Conservation (phyloP, 1,140 invertebrate species). For the Drosophila kepulauana region DNA sequence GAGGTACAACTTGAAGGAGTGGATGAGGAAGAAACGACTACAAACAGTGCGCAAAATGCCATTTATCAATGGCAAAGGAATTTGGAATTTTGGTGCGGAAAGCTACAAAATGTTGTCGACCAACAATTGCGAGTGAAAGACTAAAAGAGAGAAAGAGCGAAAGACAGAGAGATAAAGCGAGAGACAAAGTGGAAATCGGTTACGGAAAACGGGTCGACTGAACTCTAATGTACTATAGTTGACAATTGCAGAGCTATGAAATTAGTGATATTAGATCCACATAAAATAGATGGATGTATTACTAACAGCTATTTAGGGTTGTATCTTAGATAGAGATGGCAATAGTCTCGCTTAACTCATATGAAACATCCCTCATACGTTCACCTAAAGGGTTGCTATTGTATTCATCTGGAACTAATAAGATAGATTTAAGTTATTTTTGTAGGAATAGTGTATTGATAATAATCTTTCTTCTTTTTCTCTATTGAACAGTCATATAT, state of each 20-base stretch:
- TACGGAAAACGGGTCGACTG: background rate
- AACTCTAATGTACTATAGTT: constrained; percentile 10
- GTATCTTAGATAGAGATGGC: constrained; percentile 5
- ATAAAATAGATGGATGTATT: background rate
- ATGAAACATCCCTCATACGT: constrained; percentile 5
- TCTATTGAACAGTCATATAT: background rate
- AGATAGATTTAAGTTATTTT: background rate
- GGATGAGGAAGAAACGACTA: constrained; percentile 51
- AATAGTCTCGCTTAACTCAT: background rate
- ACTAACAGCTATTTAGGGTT: background rate
- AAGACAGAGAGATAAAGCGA: background rate
- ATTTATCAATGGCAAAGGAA: constrained; percentile 81
- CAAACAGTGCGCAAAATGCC: constrained; percentile 66
- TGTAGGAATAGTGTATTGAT: background rate
- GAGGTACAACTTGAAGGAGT: constrained; percentile 48
- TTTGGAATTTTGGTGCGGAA: constrained; percentile 63
- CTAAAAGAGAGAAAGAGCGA: background rate
- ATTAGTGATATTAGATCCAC: background rate
- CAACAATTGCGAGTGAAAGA: constrained; percentile 4
- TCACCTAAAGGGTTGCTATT: constrained; percentile 1
- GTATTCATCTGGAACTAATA: constrained; percentile 17
- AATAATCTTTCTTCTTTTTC: background rate
- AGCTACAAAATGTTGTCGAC: constrained; percentile 58
- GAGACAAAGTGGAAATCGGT: constrained; percentile 16
- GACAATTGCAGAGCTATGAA: background rate